Base-by-base conservation (phyloP, 2,797 vertebrate genomes). In the Alcedo atthis region DNA sequence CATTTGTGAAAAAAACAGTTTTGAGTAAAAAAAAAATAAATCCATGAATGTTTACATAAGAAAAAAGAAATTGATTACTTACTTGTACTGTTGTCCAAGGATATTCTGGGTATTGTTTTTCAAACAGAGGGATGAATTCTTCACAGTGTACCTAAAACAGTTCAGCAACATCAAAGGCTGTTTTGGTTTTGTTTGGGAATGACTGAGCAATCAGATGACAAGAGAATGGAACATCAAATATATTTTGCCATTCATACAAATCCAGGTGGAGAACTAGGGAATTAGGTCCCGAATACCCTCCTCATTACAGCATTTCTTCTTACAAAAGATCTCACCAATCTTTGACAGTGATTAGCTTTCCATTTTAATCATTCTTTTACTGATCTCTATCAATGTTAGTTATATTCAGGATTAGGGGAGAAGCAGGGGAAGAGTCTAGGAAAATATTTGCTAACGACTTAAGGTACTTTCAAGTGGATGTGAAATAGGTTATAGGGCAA, bases 41-140 rank as follows among this genome's bases (percentile, higher is more conserved):
- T 12, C 28, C 3, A 57, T 8, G 25, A 81, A 43, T 9, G 54
- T 64, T 82, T 63, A 82, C 9, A 68, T 1, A 2, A 85, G 20
- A 73, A 90, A 93, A 93, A 40, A 89, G 8, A 16, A 87, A 74
- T 8, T 42, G 6, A 45, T 61, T 26, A 91, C 97, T 97, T 96
- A 99, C 99, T 97, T 99, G 98, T 25, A 99, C 97, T 0, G 89
- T 86, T 81, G 96, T 97, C 99, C 99, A 99, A 22, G 98, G 97
- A 92, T 98, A 96, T 43, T 98, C 98, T 5, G 98, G 98, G 89
- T 99, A 98, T 59, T 99, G 99, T 61, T 98, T 97, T 97, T 99
- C 99, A 97, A 99, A 99, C 93, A 98, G 97, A 1, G 98, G 98
- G 85, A 99, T 98, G 94, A 99, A 99, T 64, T 99, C 98, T 46